Conservation (phyloP, 2,888 invertebrate genomes). For the Tipula helvola region DNA sequence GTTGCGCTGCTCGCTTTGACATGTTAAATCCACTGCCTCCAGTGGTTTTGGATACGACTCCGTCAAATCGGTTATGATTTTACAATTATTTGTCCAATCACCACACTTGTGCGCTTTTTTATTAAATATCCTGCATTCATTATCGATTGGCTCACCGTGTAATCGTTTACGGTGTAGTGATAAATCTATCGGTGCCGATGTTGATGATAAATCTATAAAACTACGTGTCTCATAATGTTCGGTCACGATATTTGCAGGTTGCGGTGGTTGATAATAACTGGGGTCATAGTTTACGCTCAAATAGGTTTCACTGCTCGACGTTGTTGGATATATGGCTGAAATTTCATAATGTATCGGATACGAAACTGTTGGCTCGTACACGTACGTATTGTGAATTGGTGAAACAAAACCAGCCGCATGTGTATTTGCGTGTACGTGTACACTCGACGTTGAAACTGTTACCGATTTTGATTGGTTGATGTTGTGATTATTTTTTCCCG, state of each 20-base stretch:
- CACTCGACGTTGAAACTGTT: slow-evolving; percentile 9
- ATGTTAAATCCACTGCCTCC: slow-evolving; percentile 15
- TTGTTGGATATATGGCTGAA: slow-evolving; percentile 19
- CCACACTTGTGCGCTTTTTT: not conserved
- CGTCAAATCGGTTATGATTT: not conserved
- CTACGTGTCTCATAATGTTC: not conserved
- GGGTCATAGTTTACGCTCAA: not conserved
- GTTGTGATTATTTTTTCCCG: slow-evolving; percentile 15
- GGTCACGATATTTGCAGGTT: not conserved
- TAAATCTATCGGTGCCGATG: not conserved
- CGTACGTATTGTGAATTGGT: slow-evolving; percentile 23
- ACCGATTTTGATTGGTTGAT: slow-evolving; percentile 11
- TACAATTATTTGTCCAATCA: not conserved
- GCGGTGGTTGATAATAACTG: not conserved
- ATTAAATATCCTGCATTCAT: not conserved
- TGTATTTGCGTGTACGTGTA: slow-evolving; percentile 4
- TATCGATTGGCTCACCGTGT: not conserved
- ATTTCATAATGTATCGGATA: slow-evolving; percentile 20
- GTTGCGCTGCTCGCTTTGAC: no score
- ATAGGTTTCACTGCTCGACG: slow-evolving; percentile 14
- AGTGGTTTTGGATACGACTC: not conserved
- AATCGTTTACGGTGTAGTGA: not conserved
- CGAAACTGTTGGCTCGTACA: not conserved
- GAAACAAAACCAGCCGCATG: slow-evolving; percentile 5
- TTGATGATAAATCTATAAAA: not conserved